Evolutionary conservation across 2,888 invertebrate genomes (phyloP).

Genomic region (Andrena chrysosceles): DNA sequence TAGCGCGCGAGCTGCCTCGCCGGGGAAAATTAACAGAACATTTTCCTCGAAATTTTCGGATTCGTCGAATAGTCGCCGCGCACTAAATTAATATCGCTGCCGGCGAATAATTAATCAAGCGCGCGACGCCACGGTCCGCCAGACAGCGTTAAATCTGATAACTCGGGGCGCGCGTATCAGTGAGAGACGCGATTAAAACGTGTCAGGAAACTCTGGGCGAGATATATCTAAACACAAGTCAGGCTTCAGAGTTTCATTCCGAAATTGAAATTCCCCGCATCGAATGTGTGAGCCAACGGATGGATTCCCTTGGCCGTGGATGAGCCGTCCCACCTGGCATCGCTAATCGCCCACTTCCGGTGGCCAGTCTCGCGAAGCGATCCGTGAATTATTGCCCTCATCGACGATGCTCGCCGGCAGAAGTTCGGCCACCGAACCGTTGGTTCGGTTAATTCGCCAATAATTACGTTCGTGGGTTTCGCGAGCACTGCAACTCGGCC

Average conservation of each 20-base stretch:
- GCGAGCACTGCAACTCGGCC: constrained; percentile 8
- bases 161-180: not conserved
- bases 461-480: constrained; percentile 56
- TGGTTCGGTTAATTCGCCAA: constrained; percentile 58
- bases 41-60: constrained; percentile 40
- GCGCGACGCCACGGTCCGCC: constrained; percentile 11
- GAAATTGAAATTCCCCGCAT: not conserved
- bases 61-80: constrained; percentile 6
- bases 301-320: not conserved
- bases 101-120: constrained; percentile 59
- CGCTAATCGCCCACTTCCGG: constrained; percentile 1
- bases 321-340: not conserved
- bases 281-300: no score
- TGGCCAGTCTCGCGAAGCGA: constrained; percentile 16
- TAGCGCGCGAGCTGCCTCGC: not conserved
- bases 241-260: not conserved
- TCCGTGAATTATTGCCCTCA: constrained; percentile 45
- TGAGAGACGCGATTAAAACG: constrained; percentile 17
- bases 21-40: constrained; percentile 39
- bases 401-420: constrained; percentile 31
- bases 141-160: constrained; percentile 2
- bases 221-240: not conserved
- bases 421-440: constrained; percentile 30
- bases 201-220: not conserved
- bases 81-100: constrained; percentile 41